Evolutionary conservation across 2,888 invertebrate species (phyloP).

Genomic region (Ennomos erosarius): DNA sequence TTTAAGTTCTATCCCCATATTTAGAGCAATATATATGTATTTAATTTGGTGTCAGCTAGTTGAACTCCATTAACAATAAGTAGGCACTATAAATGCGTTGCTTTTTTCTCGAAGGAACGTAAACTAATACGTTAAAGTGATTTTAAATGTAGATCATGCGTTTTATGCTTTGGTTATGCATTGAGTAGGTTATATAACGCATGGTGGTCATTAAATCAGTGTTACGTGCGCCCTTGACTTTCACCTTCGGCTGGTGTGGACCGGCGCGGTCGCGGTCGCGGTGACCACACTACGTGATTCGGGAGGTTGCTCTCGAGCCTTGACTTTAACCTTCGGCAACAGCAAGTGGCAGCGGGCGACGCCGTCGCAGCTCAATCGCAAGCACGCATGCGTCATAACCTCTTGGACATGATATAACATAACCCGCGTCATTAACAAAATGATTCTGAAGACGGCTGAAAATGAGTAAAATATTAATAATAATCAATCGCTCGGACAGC

Average conservation of each 20-base stretch:
- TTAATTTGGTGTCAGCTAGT: slow-evolving; percentile 2
- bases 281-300: slow-evolving; percentile 48
- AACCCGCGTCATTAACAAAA: too few species aligned
- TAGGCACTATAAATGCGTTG: background rate
- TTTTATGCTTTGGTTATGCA: slow-evolving; percentile 35
- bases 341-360: slow-evolving; percentile 16
- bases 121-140: background rate
- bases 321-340: slow-evolving; percentile 51
- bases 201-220: slow-evolving; percentile 52
- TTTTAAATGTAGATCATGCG: slow-evolving; percentile 16
- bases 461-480: too few species aligned
- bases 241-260: slow-evolving; percentile 59
- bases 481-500: too few species aligned
- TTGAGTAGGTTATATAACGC: slow-evolving; percentile 51
- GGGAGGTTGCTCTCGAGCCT: slow-evolving; percentile 56
- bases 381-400: slow-evolving; percentile 9
- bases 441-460: too few species aligned
- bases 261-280: slow-evolving; percentile 29
- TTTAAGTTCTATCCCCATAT: slow-evolving; percentile 22
- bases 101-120: background rate
- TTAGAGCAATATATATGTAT: slow-evolving; percentile 12
- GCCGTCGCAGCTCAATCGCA: slow-evolving; percentile 3
- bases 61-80: slow-evolving; percentile 12
- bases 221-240: slow-evolving; percentile 66
- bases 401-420: slow-evolving; percentile 1